Conservation (phyloP, 1,140 invertebrate species). For the Kradibia gibbosae region DNA sequence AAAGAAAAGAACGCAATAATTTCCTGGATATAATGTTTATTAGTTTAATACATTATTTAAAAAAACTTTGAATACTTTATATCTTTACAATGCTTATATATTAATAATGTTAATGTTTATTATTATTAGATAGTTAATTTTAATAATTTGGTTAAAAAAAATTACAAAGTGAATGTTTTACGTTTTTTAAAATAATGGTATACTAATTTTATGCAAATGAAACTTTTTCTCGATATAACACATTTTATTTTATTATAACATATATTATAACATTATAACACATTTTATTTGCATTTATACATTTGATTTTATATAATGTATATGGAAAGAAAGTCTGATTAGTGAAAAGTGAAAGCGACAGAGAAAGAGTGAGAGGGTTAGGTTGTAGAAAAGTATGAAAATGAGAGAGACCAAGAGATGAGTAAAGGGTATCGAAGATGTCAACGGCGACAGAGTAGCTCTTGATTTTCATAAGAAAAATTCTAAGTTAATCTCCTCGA, state of each 20-base stretch:
- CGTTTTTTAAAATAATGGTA: too few species aligned
- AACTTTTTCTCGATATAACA: not conserved
- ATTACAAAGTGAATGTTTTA: too few species aligned
- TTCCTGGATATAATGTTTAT: not conserved
- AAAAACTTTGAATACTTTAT: not conserved
- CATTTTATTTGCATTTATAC: too few species aligned
- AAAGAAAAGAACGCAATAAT: too few species aligned
- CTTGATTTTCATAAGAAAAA: conserved; percentile 57
- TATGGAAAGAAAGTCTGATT: too few species aligned
- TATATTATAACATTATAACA: too few species aligned
- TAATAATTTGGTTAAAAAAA: not conserved
- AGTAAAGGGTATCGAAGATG: not conserved
- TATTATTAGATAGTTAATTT: not conserved
- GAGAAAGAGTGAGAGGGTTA: not conserved
- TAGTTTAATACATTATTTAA: not conserved
- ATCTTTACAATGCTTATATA: not conserved
- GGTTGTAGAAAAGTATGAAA: not conserved
- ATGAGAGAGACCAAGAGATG: not conserved
- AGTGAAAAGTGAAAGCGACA: not conserved
- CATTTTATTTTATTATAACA: too few species aligned
- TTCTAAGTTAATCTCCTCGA: conserved; percentile 50
- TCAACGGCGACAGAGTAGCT: conserved; percentile 35
- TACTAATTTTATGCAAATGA: not conserved
- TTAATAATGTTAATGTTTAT: not conserved
- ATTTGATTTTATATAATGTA: too few species aligned